Evolutionary conservation across 2,797 vertebrate species (phyloP), one percentile per base, ranked within the genome.

Genomic region (Gymnothorax javanicus): DNA sequence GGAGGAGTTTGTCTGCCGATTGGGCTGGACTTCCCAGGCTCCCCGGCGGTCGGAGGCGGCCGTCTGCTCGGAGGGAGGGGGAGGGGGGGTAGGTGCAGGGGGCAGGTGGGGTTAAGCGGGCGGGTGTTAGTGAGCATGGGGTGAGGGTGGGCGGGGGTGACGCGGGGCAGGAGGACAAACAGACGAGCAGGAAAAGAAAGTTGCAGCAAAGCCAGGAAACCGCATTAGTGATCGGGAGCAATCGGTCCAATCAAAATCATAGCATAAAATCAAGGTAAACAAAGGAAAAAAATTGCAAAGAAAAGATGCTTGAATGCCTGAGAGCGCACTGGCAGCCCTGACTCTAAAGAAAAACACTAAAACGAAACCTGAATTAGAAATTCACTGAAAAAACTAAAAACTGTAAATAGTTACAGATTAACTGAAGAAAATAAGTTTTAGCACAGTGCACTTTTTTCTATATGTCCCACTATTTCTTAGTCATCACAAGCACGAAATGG

Each of bases 21-120:
- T 97, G 64, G 98, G 98, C 94, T 99, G 97, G 92, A 97, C 95
- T 94, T 99, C 98, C 98, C 98, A 99, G 84, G 98, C 98, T 97
- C 98, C 98, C 96, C 98, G 96, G 94, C 98, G 98, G 92, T 99
- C 99, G 23, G 97, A 96, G 3, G 96, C 95, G 0, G 96, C 95
- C 83, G 95, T 96, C 96, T 97, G 95, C 93, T 93, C 89, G 88
- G 89, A 91, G 89, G 90, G 90, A 11, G 87, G 81, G 89, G 86
- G 62, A 86, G 43, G 87, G 83, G 89, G 81, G 89, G 57, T 77
- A 88, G 90, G 64, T 60, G 33, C 6, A 13, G 75, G 15, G 77
- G 59, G 17, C 12, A 60, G 64, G 9, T 59, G 23, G 79, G 23
- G 71, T 62, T 20, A 59, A 89, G 83, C 57, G 88, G 81, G 77